Base-by-base conservation (phyloP, 1,140 invertebrate species). In the Archivesica marissinica region DNA sequence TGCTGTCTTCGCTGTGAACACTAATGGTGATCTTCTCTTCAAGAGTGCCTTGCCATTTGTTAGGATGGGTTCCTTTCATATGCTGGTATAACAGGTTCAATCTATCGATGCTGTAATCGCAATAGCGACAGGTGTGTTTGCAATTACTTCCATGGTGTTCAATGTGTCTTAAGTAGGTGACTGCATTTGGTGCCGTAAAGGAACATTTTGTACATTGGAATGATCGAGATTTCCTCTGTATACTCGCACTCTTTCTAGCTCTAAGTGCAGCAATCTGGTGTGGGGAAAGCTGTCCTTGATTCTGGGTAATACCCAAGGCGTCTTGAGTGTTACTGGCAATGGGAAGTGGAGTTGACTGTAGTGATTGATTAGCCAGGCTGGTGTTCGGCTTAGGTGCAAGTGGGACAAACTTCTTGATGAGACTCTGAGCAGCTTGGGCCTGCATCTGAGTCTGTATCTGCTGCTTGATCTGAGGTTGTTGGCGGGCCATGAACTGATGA, bases 121-220 rank as follows among this genome's bases (percentile, higher is more conserved):
- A 93, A 64, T 90, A 91, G 23, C 87, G 80, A 72, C 91, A 93
- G 0, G 89, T 90, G 66, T 92, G 90, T 25, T 90, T 87, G 56
- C 88, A 89, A 38, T 90, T 90, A 59, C 89, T 91, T 35, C 91
- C 91, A 87, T 93, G 93, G n/a, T 89, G 76, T 50, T 91, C 89
- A 54, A 90, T 87, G 68, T 93, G 93, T 4, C 90, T 86, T 11
- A 89, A 86, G 77, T 92, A 92, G 11, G 91, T 91, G 7, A 89
- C 85, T 11, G 89, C 79, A 84, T 89, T 93, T 47, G 90, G 88
- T 41, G 91, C 90, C 11, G 90, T 90, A 76, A 92, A 93, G 6
- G 86, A 86, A 79, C 93, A 93, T 68, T 93, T 93, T 28, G 88
- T 90, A 75, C 93, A 93, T 41, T 90, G 89, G 86, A 90, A 92